phyloP scores from a whole-genome alignment of 2,888 invertebrate genomes.

The Mesochorus sp. region DNA sequence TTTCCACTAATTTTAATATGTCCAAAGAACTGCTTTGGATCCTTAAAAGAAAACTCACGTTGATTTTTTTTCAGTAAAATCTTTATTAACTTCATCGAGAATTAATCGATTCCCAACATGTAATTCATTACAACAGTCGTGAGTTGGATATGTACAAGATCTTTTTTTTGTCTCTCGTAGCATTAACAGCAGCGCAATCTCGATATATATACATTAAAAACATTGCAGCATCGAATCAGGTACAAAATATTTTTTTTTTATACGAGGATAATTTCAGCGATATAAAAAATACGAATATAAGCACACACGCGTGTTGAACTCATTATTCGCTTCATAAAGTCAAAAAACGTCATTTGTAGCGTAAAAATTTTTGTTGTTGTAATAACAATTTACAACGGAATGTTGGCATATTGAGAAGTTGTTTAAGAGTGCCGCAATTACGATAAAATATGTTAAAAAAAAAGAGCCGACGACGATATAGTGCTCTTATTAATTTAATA shows the following conservation, averaged over 20 bases:
- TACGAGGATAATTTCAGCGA: neutral
- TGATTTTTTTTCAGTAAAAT: neutral
- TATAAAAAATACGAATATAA: constrained; percentile 32
- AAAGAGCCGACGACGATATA: too few relatives aligned
- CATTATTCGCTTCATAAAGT: too few relatives aligned
- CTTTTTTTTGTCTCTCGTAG: too few relatives aligned
- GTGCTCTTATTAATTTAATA: too few relatives aligned
- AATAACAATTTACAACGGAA: too few relatives aligned
- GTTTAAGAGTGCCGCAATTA: too few relatives aligned
- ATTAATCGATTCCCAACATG: neutral
- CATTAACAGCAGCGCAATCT: neutral
- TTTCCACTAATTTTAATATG: too few relatives aligned
- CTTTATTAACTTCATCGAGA: constrained; percentile 13
- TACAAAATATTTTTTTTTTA: constrained; percentile 36
- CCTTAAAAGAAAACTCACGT: neutral
- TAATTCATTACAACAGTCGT: neutral
- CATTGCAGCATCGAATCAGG: constrained; percentile 20
- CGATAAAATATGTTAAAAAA: too few relatives aligned
- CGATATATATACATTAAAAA: neutral
- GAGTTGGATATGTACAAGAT: neutral
- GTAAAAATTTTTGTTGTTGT: too few relatives aligned
- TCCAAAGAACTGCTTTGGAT: too few relatives aligned
- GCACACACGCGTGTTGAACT: constrained; percentile 25
- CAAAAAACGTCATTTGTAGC: too few relatives aligned
- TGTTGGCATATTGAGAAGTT: too few relatives aligned